phyloP scores from a whole-genome alignment of 2,797 vertebrate species.

The Myioborus melanocephalus region DNA sequence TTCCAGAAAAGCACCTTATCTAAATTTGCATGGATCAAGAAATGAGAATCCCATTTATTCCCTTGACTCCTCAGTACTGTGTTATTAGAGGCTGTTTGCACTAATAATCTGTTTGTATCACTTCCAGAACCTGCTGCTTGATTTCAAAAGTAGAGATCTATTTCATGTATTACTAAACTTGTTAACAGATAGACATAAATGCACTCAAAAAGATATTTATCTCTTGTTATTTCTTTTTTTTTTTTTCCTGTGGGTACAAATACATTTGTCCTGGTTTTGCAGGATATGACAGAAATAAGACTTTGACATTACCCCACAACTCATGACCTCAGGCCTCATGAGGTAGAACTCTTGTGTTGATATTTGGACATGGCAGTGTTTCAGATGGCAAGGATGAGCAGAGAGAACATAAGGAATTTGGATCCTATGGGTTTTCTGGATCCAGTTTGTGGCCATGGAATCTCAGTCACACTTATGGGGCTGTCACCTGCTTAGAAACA shows the following conservation, averaged over 20 bases:
- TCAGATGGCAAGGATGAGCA: neutral
- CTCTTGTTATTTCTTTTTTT: neutral
- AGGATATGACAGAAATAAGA: neutral
- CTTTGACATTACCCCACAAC: neutral
- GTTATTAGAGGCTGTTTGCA: neutral
- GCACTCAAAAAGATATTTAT: neutral
- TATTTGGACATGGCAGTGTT: neutral
- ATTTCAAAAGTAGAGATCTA: neutral
- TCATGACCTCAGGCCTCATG: neutral
- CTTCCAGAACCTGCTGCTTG: neutral
- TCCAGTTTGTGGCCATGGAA: neutral
- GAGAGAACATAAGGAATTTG: neutral
- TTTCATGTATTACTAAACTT: neutral
- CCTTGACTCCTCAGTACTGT: neutral
- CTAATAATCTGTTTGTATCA: neutral
- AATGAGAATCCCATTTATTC: neutral
- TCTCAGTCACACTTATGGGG: neutral
- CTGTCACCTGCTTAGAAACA: neutral
- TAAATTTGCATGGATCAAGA: neutral
- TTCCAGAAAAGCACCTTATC: neutral
- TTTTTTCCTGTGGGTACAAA: neutral
- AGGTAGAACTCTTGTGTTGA: neutral
- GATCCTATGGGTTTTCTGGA: neutral
- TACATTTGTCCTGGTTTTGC: neutral
- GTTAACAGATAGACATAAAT: neutral